A percentile compares a stretch with the other conserved stretches of the same genome.
Evolutionary conservation across 2,797 vertebrate species (phyloP).

Genomic region (Taenioides sp.): DNA sequence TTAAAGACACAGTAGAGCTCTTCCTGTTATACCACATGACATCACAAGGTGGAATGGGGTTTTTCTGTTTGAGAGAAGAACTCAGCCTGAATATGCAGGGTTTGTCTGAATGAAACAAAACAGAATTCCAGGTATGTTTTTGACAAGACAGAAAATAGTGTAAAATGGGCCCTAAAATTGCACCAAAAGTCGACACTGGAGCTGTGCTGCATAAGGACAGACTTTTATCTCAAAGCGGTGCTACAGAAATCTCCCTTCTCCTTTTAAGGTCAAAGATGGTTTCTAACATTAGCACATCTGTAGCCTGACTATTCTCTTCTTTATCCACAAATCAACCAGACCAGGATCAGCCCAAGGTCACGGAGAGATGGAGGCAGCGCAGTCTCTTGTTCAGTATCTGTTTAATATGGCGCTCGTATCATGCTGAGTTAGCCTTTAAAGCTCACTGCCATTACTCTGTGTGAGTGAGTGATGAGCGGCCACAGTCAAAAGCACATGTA

Average conservation of each 20-base stretch:
- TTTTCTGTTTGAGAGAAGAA: no score
- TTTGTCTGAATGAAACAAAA: no score
- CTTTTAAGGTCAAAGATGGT: constrained; percentile 43
- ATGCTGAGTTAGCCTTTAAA: constrained; percentile 66
- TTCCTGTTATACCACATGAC: no score
- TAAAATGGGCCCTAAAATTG: no score
- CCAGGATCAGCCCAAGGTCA: constrained; percentile 62
- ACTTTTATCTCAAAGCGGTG: constrained; percentile 39
- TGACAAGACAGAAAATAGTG: no score
- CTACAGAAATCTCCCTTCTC: constrained; percentile 37
- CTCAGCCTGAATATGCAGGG: no score
- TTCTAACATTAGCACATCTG: constrained; percentile 52
- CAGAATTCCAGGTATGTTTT: no score
- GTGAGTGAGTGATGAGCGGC: constrained; percentile 59
- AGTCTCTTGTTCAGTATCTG: constrained; percentile 43
- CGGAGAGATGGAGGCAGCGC: constrained; percentile 33
- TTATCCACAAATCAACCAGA: constrained; percentile 43
- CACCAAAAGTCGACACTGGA: not conserved
- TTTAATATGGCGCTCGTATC: constrained; percentile 57
- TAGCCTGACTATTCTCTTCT: constrained; percentile 38
- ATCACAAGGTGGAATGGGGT: no score
- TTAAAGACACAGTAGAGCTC: no score
- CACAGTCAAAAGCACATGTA: constrained; percentile 52
- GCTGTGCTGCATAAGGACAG: constrained; percentile 4
- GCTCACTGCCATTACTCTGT: constrained; percentile 48